phyloP scores from a whole-genome alignment of 2,113 vertebrate genomes.

The Polypterus senegalus region DNA sequence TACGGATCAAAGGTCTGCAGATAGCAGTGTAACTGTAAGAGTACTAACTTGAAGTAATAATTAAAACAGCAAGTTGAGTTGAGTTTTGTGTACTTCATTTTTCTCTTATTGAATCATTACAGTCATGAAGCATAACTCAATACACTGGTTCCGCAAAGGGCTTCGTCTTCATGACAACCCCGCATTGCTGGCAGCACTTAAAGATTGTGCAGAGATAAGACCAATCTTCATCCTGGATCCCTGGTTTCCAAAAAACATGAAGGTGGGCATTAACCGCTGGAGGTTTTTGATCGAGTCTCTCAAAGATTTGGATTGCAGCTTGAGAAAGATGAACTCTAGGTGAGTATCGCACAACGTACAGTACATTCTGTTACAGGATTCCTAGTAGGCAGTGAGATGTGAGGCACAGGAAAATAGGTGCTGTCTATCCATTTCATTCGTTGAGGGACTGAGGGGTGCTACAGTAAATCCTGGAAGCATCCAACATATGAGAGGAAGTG shows the following conservation, averaged over 20 bases:
- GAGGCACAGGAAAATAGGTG: no score
- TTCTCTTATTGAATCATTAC: not conserved
- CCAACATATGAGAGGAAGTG: no score
- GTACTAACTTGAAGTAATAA: no score
- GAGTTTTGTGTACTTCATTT: not conserved
- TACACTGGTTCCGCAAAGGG: slow-evolving; percentile 57
- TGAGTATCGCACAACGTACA: slow-evolving; percentile 7
- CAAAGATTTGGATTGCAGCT: slow-evolving; percentile 44
- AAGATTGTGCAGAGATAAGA: slow-evolving; percentile 35
- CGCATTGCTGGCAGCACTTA: slow-evolving; percentile 34
- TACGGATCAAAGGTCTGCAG: no score
- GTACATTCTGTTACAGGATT: accelerated
- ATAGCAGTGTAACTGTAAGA: no score
- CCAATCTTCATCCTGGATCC: slow-evolving; percentile 49
- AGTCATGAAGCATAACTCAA: slow-evolving; percentile 36
- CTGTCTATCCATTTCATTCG: no score
- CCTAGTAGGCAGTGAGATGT: not conserved
- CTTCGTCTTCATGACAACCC: slow-evolving; percentile 52
- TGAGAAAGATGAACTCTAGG: slow-evolving; percentile 46
- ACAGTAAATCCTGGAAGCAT: no score
- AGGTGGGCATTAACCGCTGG: slow-evolving; percentile 31
- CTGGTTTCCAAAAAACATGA: slow-evolving; percentile 25
- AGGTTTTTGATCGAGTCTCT: slow-evolving; percentile 40
- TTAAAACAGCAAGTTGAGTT: no score
- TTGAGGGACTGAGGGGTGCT: no score